Evolutionary conservation across 2,113 vertebrate genomes (phyloP), one percentile per base, ranked within the genome.

Genomic region (Calonectris borealis): DNA sequence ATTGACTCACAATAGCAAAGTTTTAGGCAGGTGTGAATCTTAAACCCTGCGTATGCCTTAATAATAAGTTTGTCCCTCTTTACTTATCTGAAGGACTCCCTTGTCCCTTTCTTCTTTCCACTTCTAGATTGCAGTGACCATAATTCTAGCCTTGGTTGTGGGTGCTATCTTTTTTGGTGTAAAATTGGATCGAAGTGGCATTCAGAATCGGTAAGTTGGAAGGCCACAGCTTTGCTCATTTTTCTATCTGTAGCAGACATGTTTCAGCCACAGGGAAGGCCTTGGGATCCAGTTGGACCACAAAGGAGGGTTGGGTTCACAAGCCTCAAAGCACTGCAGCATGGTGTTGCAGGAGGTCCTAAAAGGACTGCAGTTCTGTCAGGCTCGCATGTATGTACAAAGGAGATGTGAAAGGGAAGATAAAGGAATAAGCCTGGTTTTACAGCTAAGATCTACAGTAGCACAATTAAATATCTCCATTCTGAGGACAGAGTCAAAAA

Each of bases 161-260:
- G 97, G 97, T 40, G 97, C 96, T 70, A 97, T 98, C 65, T 98
- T 97, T 90, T 98, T 97, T 2, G 91, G 95, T 21, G 96, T 92
- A 38, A 94, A 97, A 64, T 31, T 97, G 83, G 90, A 98, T 84
- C 68, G 44, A 75, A 96, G 93, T 49, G 97, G 97, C 75, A 96
- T 98, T 94, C 97, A 98, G 86, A 98, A 98, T 73, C 90, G 97
- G 97, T 98, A 92, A 93, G 88, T 64, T 40, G 57, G 73, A 88
- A 91, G 75, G 17, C 10, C 31, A 34, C 16, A 72, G 36, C 52
- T 91, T 86, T 77, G 21, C 77, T 89, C 3, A 24, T 72, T 89
- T 73, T 88, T 36, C 21, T 84, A 0, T 46, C 16, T 29, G 26
- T 49, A 81, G 44, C 29, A 85, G 34, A 38, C 20, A 40, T 22